Percentiles rank a stretch among this genome's conserved stretches.
Conservation (phyloP, 2,797 vertebrate species). For the Numenius phaeopus region DNA sequence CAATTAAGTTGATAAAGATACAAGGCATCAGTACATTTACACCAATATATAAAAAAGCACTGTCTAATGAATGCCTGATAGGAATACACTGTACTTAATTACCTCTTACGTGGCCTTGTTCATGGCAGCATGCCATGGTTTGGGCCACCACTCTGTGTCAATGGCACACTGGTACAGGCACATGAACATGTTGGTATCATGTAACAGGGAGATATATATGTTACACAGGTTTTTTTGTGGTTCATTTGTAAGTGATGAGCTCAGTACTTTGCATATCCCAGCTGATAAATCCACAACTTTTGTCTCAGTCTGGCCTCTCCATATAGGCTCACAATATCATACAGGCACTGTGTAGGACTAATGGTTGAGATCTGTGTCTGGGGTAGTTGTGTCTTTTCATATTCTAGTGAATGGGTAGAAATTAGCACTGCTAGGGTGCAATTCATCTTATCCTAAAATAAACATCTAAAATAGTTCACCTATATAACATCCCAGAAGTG, state of each 20-base stretch:
- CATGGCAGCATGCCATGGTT: not conserved
- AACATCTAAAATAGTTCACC: not conserved
- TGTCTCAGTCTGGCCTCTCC: not conserved
- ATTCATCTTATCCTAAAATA: not conserved
- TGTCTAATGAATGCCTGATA: not conserved
- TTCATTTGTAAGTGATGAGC: not conserved
- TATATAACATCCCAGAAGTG: not conserved
- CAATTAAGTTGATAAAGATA: not conserved
- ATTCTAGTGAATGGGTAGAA: not conserved
- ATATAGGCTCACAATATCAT: not conserved
- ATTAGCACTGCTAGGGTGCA: not conserved
- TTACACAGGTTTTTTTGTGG: not conserved
- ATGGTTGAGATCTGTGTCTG: not conserved
- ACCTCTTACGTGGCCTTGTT: not conserved
- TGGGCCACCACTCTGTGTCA: not conserved
- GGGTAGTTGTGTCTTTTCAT: not conserved
- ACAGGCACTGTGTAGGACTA: not conserved
- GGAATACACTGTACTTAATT: not conserved
- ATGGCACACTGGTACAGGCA: not conserved
- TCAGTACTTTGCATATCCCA: not conserved
- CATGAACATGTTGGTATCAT: fast-evolving
- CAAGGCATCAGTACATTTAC: not conserved
- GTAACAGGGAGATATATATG: fast-evolving
- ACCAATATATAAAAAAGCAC: not conserved
- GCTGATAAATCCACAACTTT: not conserved